Evolutionary conservation across 2,113 vertebrate species (phyloP), one percentile per base, ranked within the genome.

Genomic region (Brachyhypopomus occidentalis): DNA sequence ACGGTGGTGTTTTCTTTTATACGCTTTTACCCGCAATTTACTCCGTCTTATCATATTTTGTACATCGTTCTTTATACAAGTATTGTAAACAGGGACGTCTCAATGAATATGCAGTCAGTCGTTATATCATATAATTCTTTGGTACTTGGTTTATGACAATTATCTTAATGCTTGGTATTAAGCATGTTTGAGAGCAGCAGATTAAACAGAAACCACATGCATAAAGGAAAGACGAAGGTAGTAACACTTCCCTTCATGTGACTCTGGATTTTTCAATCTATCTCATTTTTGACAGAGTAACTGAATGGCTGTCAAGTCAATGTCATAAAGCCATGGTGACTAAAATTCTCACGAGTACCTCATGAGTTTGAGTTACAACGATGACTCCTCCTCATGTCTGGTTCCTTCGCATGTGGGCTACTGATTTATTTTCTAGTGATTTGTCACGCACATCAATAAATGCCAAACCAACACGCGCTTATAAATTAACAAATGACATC

Each of bases 401-500:
- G 38, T 66, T 55, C 25, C 19, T 23, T 67, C 5, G 19, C 25
- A 22, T 67, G 41, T 55, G 45, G 1, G 62, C 19, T n/a, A 14
- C 3, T 67, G 60, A 77, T 77, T 67, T 77, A 67, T 66, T 67
- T 67, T 6, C 23, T 23, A 77, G 25, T 6, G 62, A 77, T 77
- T 77, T 52, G 75, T 77, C 75, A 77, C 60, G 55, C 75, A 77
- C 62, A 55, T 67, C 75, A 59, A 58, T 30, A 63, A 5, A 56
- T 17, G 38, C 45, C 23, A 63, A 78, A 38, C 17, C 19, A 17
- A n/a, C 19, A 0, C 23, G 4, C 23, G 23, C 4, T 78, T 60
- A 69, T 83, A 72, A 79, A 66, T 78, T 59, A 56, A 69, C 36
- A 41, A 19, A 62, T 69, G 62, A 69, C 52, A 83, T 74, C 64